phyloP scores from a whole-genome alignment of 2,113 vertebrate genomes.

The Brachyhypopomus occidentalis region DNA sequence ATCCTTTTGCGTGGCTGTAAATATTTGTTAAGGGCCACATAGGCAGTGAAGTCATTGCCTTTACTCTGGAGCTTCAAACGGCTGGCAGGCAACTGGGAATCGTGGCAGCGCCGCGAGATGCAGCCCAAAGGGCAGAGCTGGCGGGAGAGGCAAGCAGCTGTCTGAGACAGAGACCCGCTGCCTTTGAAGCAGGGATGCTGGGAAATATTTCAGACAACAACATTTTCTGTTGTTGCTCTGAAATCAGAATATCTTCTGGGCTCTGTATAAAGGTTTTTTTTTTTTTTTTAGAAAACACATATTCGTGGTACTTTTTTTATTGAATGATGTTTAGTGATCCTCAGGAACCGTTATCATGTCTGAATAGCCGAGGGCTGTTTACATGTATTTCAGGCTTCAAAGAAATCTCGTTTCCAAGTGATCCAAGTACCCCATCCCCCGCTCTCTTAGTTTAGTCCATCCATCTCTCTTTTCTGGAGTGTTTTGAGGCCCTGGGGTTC shows the following conservation, averaged over 20 bases:
- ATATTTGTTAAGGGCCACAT: constrained; percentile 52
- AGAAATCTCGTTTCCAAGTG: constrained; percentile 26
- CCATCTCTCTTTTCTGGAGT: constrained; percentile 17
- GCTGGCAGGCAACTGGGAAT: constrained; percentile 51
- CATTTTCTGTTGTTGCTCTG: not conserved
- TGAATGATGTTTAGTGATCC: constrained; percentile 37
- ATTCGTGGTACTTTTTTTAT: constrained; percentile 29
- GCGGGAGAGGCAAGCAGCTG: constrained; percentile 72
- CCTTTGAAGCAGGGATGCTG: constrained; percentile 64
- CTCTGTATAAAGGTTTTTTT: constrained; percentile 38
- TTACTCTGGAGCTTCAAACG: constrained; percentile 61
- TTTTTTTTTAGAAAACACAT: not conserved
- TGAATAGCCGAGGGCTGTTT: constrained; percentile 51
- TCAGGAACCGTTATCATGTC: constrained; percentile 23
- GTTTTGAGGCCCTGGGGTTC: constrained; percentile 41
- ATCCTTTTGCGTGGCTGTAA: constrained; percentile 50
- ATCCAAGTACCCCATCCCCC: constrained; percentile 34
- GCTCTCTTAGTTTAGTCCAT: not conserved
- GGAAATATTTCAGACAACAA: constrained; percentile 65
- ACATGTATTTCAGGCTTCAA: constrained; percentile 44
- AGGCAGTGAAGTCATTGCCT: constrained; percentile 55
- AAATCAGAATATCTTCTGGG: constrained; percentile 27
- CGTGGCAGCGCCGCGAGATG: constrained; percentile 45
- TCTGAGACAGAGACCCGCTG: constrained; percentile 74
- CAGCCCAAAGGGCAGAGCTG: constrained; percentile 55